Base-by-base conservation (phyloP, 1,140 invertebrate species). In the Panagrolaimus sp. region DNA sequence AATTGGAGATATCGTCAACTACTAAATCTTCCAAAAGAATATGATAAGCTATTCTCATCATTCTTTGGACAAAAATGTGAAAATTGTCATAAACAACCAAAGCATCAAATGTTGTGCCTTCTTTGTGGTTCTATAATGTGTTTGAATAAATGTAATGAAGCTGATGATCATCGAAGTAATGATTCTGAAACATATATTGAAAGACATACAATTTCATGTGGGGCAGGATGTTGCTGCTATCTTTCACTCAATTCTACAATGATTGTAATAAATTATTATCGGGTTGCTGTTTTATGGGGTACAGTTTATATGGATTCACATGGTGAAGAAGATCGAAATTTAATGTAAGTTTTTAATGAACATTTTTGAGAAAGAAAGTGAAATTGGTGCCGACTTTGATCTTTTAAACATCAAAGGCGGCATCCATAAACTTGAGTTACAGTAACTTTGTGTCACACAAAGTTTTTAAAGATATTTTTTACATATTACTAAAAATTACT, bases 71-170 rank as follows among this genome's bases (percentile, higher is more conserved):
- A 89, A 76, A 88, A 89, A 57, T 97, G 94, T 85, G 86, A 87
- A 62, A 88, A 90, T 75, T 96, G 93, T 85, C 89, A 90, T 73
- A 89, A 88, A 64, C 88, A 92, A 69, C 93, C 93, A 42, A 91
- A 91, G 83, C 92, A 96, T 84, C 91, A 92, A 42, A 91, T 90
- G 71, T 89, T 96, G 63, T 97, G 93, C 85, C 87, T 98, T 68
- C 85, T 96, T 42, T 98, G 93, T 86, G 93, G 93, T 69, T 89
- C 90, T 9, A 89, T 96, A 64, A 90, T 96, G 20, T 97, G 94
- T 83, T 87, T 96, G 68, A 91, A 23, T 23, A 9, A 38, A 11
- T 69, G 67, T 42, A 31, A 42, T 38, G n/a, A 42, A 11, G 47
- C 13, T n/a, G 9, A 45, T 16, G 9, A 23, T n/a, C n/a, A n/a